phyloP scores from a whole-genome alignment of 2,113 vertebrate genomes.

The Trematomus loennbergii region DNA sequence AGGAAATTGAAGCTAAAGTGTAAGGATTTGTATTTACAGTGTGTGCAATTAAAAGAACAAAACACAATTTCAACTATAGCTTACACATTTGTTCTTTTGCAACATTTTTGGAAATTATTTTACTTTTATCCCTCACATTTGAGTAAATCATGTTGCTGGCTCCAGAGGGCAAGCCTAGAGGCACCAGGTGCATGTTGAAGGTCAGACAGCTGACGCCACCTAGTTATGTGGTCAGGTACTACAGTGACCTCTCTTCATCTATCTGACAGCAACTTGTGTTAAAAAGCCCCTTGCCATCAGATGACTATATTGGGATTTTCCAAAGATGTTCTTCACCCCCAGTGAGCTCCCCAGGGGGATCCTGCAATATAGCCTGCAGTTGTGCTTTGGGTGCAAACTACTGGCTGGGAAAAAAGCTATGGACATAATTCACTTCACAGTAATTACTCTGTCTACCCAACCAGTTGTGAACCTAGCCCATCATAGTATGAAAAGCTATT shows the following conservation, averaged over 20 bases:
- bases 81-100: background rate
- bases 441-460: conserved; percentile 61
- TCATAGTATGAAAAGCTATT: background rate
- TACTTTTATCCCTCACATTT: background rate
- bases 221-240: conserved; percentile 63
- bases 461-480: background rate
- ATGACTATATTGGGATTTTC: conserved; percentile 56
- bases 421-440: conserved; percentile 62
- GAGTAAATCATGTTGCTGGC: conserved; percentile 2
- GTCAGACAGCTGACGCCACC: conserved; percentile 71
- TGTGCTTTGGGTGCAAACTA: conserved; percentile 57
- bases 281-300: conserved; percentile 33
- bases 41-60: background rate
- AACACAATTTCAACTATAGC: background rate
- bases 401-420: conserved; percentile 60
- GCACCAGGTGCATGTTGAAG: conserved; percentile 52
- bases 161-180: no score
- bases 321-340: conserved; percentile 61
- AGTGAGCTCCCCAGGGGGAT: conserved; percentile 44
- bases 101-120: background rate
- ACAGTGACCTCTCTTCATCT: conserved; percentile 62
- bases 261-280: conserved; percentile 46
- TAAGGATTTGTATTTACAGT: background rate
- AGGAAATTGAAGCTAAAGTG: background rate
- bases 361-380: conserved; percentile 61